Percentiles rank a stretch among this genome's conserved stretches.
Evolutionary conservation across 2,113 vertebrate species (phyloP).

Genomic region (Drymodes brunneopygia): DNA sequence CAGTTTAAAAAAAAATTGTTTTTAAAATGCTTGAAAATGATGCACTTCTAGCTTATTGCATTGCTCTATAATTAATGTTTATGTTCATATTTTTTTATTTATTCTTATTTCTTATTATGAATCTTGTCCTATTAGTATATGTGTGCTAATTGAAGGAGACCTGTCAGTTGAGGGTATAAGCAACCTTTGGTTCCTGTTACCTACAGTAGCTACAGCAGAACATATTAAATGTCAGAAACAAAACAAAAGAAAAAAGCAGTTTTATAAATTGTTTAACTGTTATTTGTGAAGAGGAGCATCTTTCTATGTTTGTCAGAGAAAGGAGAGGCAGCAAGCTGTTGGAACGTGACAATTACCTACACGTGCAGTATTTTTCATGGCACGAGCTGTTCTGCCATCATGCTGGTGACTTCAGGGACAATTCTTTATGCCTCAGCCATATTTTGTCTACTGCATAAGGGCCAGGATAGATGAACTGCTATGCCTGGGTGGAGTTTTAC

Average conservation of each 20-base stretch:
- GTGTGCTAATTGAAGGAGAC: background rate
- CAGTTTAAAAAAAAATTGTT: background rate
- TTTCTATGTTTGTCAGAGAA: background rate
- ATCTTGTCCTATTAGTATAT: background rate
- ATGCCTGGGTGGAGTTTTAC: background rate
- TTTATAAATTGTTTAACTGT: background rate
- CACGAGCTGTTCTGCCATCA: background rate
- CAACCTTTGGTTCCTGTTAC: background rate
- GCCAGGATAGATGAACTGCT: background rate
- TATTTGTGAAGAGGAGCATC: background rate
- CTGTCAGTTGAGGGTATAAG: background rate
- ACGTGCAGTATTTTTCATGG: background rate
- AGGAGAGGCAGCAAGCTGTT: background rate
- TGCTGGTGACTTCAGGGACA: background rate
- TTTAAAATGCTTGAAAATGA: background rate
- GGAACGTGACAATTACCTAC: background rate
- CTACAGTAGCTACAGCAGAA: background rate
- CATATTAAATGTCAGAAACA: background rate
- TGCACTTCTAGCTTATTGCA: background rate
- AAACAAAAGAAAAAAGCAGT: background rate
- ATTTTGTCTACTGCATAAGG: background rate
- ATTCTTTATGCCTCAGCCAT: background rate
- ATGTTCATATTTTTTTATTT: background rate
- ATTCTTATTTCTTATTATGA: background rate
- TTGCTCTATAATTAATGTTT: background rate